Percentiles rank a stretch among this genome's conserved stretches.
phyloP scores from a whole-genome alignment of 2,888 invertebrate genomes.

The Chorisops tibialis region DNA sequence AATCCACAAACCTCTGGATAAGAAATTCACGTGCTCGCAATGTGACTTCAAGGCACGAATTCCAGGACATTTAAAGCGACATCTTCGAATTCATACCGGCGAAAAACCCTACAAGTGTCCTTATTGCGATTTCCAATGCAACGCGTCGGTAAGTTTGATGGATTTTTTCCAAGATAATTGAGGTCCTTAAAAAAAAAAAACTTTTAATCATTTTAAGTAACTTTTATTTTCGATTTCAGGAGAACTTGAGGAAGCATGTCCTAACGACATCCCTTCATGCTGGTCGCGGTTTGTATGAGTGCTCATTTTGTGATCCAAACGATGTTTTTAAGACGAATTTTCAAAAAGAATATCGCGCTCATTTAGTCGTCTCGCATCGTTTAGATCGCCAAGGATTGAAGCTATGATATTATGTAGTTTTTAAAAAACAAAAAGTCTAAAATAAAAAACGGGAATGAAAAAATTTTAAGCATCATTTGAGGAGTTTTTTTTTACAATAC shows the following conservation, averaged over 20 bases:
- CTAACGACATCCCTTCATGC: slow-evolving; percentile 74
- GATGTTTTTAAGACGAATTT: slow-evolving; percentile 43
- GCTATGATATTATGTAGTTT: too few species aligned
- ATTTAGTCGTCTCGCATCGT: slow-evolving; percentile 36
- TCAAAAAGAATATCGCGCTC: slow-evolving; percentile 42
- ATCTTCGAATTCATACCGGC: slow-evolving; percentile 74
- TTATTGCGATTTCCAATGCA: slow-evolving; percentile 75
- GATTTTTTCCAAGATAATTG: not conserved
- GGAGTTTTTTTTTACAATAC: too few species aligned
- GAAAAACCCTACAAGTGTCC: slow-evolving; percentile 83
- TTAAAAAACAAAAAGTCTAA: too few species aligned
- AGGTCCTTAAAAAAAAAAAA: slow-evolving; percentile 3
- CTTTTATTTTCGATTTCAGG: slow-evolving; percentile 55
- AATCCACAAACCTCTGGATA: slow-evolving; percentile 49
- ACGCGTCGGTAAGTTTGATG: slow-evolving; percentile 64
- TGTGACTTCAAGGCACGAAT: slow-evolving; percentile 70
- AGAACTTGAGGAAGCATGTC: slow-evolving; percentile 85
- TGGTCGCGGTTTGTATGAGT: slow-evolving; percentile 75
- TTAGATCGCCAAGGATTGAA: slow-evolving; percentile 1
- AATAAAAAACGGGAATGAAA: too few species aligned
- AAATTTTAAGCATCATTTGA: too few species aligned
- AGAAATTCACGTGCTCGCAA: slow-evolving; percentile 60
- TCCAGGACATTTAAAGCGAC: slow-evolving; percentile 71
- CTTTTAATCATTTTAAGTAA: not conserved
- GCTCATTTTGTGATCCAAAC: slow-evolving; percentile 58